Base-by-base conservation (phyloP, 2,797 vertebrate genomes). In the Bovichtus variegatus region DNA sequence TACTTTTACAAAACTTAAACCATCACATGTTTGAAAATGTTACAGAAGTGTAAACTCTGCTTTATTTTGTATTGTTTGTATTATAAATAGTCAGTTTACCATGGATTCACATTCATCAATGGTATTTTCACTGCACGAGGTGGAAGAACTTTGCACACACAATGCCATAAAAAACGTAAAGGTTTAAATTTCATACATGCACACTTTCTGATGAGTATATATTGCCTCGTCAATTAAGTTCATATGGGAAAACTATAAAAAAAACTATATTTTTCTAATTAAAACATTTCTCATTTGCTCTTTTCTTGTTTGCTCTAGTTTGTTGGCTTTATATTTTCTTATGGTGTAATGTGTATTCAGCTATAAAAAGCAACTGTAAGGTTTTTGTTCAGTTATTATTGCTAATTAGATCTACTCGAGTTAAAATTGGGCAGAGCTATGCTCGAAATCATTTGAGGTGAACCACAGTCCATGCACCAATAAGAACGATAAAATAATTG, bases 361-460 rank as follows among this genome's bases (percentile, higher is more conserved):
- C 34, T 18, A 27, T 64, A 12, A 38, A 34, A 71, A 9, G 9
- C 55, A 34, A 44, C 23, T 36, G 41, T 60, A 18, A 34, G 40
- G 50, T 38, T 50, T 64, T 73, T 34, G n/a, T 65, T 38, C 43
- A 58, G 15, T 58, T 65, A 23, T 7, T 47, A 3, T 16, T 47
- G n/a, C 13, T 47, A 3, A 58, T 62, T 53, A 27, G 41, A 46
- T 47, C 3, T 34, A 15, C 16, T 34, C 0, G 0, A 21, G 49
- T 21, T 25, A 7, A 34, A 67, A 38, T 49, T n/a, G 18, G 11
- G 40, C 12, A 13, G 40, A 58, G 31, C 38, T 36, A 6, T 31
- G 23, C 11, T 36, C 46, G 46, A 23, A 31, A 6, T 29, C 6
- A 19, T 13, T 29, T 15, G 19, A 18, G 40, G 21, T 44, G 43